Base-by-base conservation (phyloP, 1,140 invertebrate species). In the Cydia amplana region DNA sequence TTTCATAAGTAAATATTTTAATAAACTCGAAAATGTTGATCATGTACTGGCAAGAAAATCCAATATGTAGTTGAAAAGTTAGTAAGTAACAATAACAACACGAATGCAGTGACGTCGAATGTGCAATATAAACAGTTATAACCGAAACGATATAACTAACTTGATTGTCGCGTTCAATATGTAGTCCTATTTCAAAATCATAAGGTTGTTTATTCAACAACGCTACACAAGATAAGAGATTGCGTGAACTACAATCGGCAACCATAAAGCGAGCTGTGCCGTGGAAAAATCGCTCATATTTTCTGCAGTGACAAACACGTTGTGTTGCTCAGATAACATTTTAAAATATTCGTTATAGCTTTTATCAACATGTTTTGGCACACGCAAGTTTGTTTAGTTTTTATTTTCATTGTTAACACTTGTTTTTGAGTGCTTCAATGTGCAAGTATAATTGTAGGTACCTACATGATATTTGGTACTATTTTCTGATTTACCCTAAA, bases 261-360 rank as follows among this genome's bases (percentile, higher is more conserved):
- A 60, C 55, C 55, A 60, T 60, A 60, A 60, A 60, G n/a, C 51
- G 51, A 60, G 55, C 55, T 23, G 55, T 60, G 51, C 20, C 5
- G 18, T 23, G n/a, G 55, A 60, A 60, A 60, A 60, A 60, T 60
- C 55, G 55, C 55, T 60, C 55, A 60, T 60, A 60, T 60, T 55
- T 55, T 60, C 55, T 23, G 9, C 55, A 60, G 9, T 60, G 55
- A 60, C 55, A 60, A 60, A 60, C 55, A 60, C 18, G 55, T 60
- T 60, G 55, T 60, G 55, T 60, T 60, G 16, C 9, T 23, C 55
- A 23, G 55, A 60, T 60, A 60, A 60, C 20, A 60, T 23, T 60
- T 60, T 60, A 60, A 60, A 60, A 60, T 60, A 60, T 60, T 60
- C 20, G 55, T 60, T 60, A 60, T 60, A 18, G 55, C 55, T 60